Conservation (phyloP, 2,888 invertebrate genomes). For the Odontocolon sp. region DNA sequence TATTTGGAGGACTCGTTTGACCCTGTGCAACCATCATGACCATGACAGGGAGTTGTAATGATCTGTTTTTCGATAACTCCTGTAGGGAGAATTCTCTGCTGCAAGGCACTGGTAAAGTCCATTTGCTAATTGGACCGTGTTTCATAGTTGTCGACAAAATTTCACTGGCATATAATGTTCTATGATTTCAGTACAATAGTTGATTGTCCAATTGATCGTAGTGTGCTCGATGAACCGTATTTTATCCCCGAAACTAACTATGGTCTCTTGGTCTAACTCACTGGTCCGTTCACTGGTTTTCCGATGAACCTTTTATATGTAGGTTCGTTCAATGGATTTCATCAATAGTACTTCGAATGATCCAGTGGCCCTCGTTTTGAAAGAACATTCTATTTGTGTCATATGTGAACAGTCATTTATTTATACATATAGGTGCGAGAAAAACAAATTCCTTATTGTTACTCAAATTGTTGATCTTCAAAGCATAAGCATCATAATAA, state of each 20-base stretch:
- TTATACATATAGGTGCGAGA: too few species aligned
- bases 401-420: too few species aligned
- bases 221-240: not conserved
- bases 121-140: slow-evolving; percentile 9
- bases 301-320: not conserved
- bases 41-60: not conserved
- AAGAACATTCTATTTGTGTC: too few species aligned
- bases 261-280: not conserved
- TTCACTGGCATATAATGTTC: not conserved
- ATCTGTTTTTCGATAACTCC: not conserved
- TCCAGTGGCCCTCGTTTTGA: not conserved
- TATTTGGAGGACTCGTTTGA: not conserved
- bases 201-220: slow-evolving; percentile 4
- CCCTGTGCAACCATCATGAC: not conserved
- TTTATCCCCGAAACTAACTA: not conserved
- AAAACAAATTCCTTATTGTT: too few species aligned
- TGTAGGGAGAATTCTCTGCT: not conserved
- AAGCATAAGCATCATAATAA: too few species aligned
- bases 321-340: not conserved
- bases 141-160: not conserved
- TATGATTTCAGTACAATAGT: not conserved
- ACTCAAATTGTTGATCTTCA: too few species aligned
- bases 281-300: not conserved
- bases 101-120: not conserved
- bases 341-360: not conserved